Evolutionary conservation across 2,797 vertebrate genomes (phyloP).

Genomic region (Megaceryle alcyon): DNA sequence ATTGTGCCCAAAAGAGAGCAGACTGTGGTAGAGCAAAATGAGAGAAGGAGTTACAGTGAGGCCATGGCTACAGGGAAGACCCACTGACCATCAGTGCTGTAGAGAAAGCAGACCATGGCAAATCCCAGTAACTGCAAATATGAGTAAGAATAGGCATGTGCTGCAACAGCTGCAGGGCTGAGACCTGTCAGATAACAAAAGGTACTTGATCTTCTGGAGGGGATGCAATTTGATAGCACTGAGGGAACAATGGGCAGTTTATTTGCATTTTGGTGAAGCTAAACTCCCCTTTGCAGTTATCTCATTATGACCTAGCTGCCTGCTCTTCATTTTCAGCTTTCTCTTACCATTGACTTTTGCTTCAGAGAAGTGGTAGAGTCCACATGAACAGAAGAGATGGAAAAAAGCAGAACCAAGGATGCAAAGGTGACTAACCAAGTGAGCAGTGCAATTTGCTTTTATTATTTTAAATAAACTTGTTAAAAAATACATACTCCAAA

Average conservation of each 20-base stretch:
- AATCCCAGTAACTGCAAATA: neutral
- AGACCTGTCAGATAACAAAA: neutral
- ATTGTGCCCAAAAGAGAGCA: accelerated
- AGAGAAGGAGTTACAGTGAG: neutral
- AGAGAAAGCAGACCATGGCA: neutral
- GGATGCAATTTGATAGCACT: neutral
- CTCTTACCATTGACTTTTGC: neutral
- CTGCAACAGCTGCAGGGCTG: neutral
- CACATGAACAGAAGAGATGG: neutral
- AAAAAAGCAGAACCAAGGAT: neutral
- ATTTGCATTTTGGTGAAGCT: neutral
- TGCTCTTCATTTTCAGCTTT: neutral
- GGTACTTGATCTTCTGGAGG: neutral
- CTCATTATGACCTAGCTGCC: neutral
- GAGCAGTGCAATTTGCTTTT: neutral
- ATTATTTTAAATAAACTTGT: neutral
- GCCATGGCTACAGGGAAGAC: neutral
- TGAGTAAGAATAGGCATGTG: neutral
- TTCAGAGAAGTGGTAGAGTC: neutral
- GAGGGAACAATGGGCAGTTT: neutral
- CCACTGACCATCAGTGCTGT: neutral
- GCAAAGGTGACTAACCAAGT: neutral
- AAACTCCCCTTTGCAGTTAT: neutral
- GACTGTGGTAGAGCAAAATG: neutral
- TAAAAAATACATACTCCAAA: neutral